phyloP scores from a whole-genome alignment of 2,113 vertebrate genomes.

The Laticauda laticaudata region DNA sequence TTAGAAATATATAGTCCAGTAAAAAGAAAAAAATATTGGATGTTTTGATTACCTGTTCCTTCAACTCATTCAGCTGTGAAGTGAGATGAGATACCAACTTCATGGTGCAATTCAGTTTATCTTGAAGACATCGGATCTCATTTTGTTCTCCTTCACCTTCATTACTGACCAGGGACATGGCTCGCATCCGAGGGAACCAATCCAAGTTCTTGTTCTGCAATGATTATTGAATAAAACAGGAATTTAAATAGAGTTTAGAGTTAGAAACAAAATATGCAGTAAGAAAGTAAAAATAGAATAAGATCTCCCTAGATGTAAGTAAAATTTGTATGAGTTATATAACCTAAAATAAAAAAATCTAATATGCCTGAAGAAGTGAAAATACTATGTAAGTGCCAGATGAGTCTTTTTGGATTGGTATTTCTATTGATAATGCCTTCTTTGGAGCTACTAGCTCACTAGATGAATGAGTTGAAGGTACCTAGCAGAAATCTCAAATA shows the following conservation, averaged over 20 bases:
- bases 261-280: background rate
- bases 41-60: conserved; percentile 84
- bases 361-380: background rate
- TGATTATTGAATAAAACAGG: background rate
- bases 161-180: conserved; percentile 94
- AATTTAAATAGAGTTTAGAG: background rate
- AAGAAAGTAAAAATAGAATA: background rate
- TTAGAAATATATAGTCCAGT: background rate
- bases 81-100: conserved; percentile 90
- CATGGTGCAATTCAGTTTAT: conserved; percentile 88
- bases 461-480: background rate
- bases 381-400: background rate
- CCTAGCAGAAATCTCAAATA: background rate
- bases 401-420: background rate
- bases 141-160: conserved; percentile 96
- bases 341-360: background rate
- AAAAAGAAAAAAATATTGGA: background rate
- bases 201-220: conserved; percentile 94
- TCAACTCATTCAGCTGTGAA: conserved; percentile 87
- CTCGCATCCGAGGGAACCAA: conserved; percentile 98
- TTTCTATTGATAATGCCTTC: background rate
- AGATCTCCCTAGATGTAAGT: background rate
- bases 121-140: conserved; percentile 91
- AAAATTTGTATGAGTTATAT: background rate
- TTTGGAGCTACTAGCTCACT: background rate